Evolutionary conservation across 2,888 invertebrate species (phyloP).

Genomic region (Phytoseiulus persimilis): DNA sequence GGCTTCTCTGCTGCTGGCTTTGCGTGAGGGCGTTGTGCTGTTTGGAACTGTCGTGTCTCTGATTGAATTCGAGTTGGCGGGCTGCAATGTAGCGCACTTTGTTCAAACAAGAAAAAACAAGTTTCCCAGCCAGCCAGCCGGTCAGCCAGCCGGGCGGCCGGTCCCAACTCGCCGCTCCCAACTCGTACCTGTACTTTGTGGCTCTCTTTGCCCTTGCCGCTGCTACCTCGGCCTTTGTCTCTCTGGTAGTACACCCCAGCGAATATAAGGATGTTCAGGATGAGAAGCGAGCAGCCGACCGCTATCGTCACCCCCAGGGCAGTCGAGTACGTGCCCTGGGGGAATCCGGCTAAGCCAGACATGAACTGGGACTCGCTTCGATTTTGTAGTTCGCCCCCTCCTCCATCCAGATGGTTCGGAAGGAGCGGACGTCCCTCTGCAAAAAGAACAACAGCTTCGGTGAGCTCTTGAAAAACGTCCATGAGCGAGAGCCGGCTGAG

Average conservation of each 20-base stretch:
- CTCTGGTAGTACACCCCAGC: slow-evolving; percentile 85
- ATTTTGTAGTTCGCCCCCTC: slow-evolving; percentile 7
- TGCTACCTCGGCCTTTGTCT: slow-evolving; percentile 45
- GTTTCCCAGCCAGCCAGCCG: background rate
- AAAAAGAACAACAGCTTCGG: background rate
- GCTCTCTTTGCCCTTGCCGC: slow-evolving; percentile 35
- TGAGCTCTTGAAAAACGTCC: background rate
- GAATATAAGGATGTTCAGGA: slow-evolving; percentile 83
- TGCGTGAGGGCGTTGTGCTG: slow-evolving; percentile 33
- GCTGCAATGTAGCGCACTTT: slow-evolving; percentile 37
- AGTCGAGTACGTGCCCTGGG: slow-evolving; percentile 62
- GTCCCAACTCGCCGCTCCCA: background rate
- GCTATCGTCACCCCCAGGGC: slow-evolving; percentile 81
- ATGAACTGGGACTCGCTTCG: slow-evolving; percentile 37
- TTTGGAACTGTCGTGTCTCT: slow-evolving; percentile 32
- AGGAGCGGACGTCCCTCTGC: slow-evolving; percentile 28
- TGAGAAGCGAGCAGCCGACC: slow-evolving; percentile 78
- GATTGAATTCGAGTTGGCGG: slow-evolving; percentile 24
- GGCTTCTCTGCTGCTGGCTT: slow-evolving; percentile 33
- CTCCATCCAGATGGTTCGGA: slow-evolving; percentile 19
- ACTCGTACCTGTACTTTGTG: slow-evolving; percentile 35
- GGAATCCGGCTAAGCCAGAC: slow-evolving; percentile 21
- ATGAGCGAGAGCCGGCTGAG: background rate
- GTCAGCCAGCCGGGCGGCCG: background rate
- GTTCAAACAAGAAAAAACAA: slow-evolving; percentile 37